Base-by-base conservation (phyloP, 1,140 invertebrate species). In the Euwallacea fornicatus region DNA sequence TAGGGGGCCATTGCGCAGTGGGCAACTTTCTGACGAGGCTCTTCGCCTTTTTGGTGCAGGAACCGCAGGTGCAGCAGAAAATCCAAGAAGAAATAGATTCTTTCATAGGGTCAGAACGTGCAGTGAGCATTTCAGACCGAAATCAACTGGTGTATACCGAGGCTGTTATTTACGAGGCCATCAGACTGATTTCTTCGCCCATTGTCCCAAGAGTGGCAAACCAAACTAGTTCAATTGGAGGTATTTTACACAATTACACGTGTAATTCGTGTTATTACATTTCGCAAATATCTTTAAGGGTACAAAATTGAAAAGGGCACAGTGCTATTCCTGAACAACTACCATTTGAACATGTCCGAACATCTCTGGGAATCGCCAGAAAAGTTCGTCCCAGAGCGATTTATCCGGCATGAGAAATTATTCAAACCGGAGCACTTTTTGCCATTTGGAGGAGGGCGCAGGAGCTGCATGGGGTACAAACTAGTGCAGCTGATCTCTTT, bases 201-300 rank as follows among this genome's bases (percentile, higher is more conserved):
- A 95, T 97, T 64, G 94, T 97, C 0, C 94, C 94, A 0, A 93
- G 96, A 78, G 92, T 95, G 0, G 90, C 93, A 0, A 94, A 88
- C 46, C 87, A 91, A 75, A 88, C 92, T 69, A 89, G 89, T 7
- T 84, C 86, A 0, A 86, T 96, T 53, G 85, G 86, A 68, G 93
- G 78, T 80, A 73, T 74, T 33, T 33, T 33, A 33, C 21, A 33
- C 21, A 33, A 2, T 13, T 58, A 21, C n/a, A 15, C 9, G 2
- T 3, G 9, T 21, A 11, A 10, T 6, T 10, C 7, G 7, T 50
- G 9, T 50, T 50, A 50, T 50, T 50, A 50, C 46, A 11, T 50
- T 50, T 50, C 7, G 0, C 3, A 50, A 13, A 2, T 53, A 67
- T 44, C 7, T 76, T 79, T 1, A 60, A 81, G 79, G 91, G 15